Conservation (phyloP, 2,888 invertebrate genomes). For the Lepas anatifera region DNA sequence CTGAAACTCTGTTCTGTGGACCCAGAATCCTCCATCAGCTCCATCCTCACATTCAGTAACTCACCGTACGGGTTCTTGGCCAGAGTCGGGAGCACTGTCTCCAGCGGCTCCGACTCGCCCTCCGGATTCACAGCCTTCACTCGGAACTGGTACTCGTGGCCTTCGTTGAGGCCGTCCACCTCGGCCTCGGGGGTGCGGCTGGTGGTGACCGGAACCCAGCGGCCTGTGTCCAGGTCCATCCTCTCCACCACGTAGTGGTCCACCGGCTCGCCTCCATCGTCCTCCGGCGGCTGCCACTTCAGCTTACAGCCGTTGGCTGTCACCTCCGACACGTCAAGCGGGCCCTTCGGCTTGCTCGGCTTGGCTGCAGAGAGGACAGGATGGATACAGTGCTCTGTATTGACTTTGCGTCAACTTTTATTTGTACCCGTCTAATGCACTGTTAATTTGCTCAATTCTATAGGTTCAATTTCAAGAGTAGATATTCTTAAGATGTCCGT, state of each 20-base stretch:
- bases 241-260: slow-evolving; percentile 91
- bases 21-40: too few relatives aligned
- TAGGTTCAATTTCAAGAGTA: too few relatives aligned
- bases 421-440: too few relatives aligned
- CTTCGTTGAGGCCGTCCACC: slow-evolving; percentile 80
- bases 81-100: slow-evolving; percentile 63
- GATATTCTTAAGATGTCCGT: too few relatives aligned
- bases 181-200: slow-evolving; percentile 76
- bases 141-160: slow-evolving; percentile 89
- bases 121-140: slow-evolving; percentile 91
- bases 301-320: slow-evolving; percentile 84
- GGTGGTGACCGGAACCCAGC: slow-evolving; percentile 85
- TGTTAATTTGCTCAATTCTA: too few relatives aligned
- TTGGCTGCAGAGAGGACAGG: slow-evolving; percentile 40
- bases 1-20: too few relatives aligned
- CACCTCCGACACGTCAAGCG: slow-evolving; percentile 80
- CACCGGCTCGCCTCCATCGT: slow-evolving; percentile 89
- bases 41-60: too few relatives aligned
- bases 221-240: slow-evolving; percentile 83
- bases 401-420: too few relatives aligned
- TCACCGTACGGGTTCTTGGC: slow-evolving; percentile 68
- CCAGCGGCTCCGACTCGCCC: slow-evolving; percentile 73
- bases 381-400: too few relatives aligned
- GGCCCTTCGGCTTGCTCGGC: slow-evolving; percentile 86
- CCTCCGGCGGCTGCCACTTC: slow-evolving; percentile 92